Evolutionary conservation across 2,113 vertebrate species (phyloP).

Genomic region (Cettia cetti): DNA sequence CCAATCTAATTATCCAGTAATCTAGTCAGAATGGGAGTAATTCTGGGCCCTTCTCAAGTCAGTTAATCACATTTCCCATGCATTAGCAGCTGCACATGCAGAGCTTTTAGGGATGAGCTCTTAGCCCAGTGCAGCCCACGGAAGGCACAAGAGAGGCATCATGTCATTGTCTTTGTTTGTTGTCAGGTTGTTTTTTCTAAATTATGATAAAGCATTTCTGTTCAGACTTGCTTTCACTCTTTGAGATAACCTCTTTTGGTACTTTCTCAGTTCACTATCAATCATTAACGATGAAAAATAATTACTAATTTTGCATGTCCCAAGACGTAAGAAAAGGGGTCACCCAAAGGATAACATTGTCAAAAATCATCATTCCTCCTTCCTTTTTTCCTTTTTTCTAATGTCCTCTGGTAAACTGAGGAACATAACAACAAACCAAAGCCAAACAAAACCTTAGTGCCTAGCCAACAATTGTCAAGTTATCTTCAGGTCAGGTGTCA

Average conservation of each 20-base stretch:
- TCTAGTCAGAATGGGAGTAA: slow-evolving; percentile 89
- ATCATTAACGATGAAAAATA: neutral
- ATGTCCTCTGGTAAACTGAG: neutral
- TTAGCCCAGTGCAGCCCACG: neutral
- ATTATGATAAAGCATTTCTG: slow-evolving; percentile 4
- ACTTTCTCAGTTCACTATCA: neutral
- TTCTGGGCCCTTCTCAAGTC: slow-evolving; percentile 83
- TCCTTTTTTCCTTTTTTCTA: neutral
- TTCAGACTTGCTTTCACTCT: neutral
- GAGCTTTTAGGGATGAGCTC: slow-evolving; percentile 72
- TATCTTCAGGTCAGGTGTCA: slow-evolving; percentile 17
- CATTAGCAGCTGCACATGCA: slow-evolving; percentile 82
- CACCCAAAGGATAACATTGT: neutral
- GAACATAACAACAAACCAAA: neutral
- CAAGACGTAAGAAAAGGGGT: neutral
- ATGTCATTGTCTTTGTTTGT: neutral
- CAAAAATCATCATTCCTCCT: neutral
- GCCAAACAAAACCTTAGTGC: neutral
- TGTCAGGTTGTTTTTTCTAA: neutral
- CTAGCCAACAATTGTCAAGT: neutral
- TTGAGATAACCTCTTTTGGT: neutral
- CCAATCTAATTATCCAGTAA: slow-evolving; percentile 92
- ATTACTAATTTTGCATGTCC: neutral
- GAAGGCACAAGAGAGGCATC: neutral
- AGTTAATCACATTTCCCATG: slow-evolving; percentile 87